Evolutionary conservation across 2,888 invertebrate species (phyloP).

Genomic region (Alcis repandata): DNA sequence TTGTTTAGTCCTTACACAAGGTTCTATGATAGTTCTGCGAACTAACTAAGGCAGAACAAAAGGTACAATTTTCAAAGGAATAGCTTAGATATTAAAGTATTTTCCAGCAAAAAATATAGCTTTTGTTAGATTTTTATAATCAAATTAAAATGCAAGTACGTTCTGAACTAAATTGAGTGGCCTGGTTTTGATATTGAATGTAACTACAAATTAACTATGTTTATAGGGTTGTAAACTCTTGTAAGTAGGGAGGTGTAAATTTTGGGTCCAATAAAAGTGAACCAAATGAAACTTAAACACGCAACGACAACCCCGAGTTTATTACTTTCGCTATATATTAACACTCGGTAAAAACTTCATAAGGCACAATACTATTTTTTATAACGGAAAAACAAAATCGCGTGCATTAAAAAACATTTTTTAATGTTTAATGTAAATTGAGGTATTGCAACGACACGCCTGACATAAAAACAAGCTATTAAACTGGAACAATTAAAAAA

Average conservation of each 20-base stretch:
- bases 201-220: slow-evolving; percentile 18
- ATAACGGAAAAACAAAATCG: slow-evolving; percentile 6
- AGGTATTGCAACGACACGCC: too few relatives aligned
- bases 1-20: neutral
- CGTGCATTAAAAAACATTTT: slow-evolving; percentile 11
- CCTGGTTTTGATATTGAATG: neutral
- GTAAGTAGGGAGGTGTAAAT: slow-evolving; percentile 10
- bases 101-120: neutral
- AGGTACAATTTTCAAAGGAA: neutral
- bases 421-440: too few relatives aligned
- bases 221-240: slow-evolving; percentile 20
- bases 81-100: neutral
- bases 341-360: slow-evolving; percentile 14
- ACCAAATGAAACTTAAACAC: slow-evolving; percentile 27
- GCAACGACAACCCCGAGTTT: slow-evolving; percentile 30
- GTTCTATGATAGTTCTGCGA: slow-evolving; percentile 1
- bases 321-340: slow-evolving; percentile 35
- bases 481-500: too few relatives aligned
- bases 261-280: slow-evolving; percentile 9
- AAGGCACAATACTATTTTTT: neutral
- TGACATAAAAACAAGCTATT: too few relatives aligned
- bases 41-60: slow-evolving; percentile 2
- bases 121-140: neutral
- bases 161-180: neutral
- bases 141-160: neutral